A percentile compares a stretch with the other conserved stretches of the same genome.
These are phyloP conservation scores for Heterocephalus glaber DNA, from an alignment of 2,113 vertebrate species.

Conservation along the genomic window DNA sequence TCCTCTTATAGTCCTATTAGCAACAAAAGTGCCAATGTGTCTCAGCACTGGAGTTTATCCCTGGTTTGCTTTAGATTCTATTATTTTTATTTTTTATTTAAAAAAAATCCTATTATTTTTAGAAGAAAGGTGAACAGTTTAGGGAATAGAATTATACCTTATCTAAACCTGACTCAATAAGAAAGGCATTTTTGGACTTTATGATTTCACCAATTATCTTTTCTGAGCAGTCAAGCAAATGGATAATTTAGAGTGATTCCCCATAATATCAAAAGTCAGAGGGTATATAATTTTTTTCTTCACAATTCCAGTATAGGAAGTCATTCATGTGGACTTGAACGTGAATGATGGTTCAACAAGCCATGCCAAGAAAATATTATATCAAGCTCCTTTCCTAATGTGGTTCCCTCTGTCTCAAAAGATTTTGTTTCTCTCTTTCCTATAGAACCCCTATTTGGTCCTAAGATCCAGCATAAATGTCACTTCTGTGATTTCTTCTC, in stretches of 20 bases:
- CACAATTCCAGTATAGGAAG: not conserved
- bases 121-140: constrained; percentile 9
- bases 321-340: not conserved
- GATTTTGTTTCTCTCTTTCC: not conserved
- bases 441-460: not conserved
- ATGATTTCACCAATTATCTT: not conserved
- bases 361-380: not conserved
- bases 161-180: not conserved
- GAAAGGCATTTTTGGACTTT: not conserved
- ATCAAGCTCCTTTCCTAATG: not conserved
- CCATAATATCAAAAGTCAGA: not conserved
- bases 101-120: not conserved
- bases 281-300: not conserved
- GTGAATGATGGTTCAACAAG: not conserved
- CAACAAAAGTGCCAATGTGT: not conserved
- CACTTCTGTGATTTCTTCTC: not conserved
- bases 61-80: not conserved
- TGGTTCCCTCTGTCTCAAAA: not conserved
- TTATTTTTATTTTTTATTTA: not conserved
- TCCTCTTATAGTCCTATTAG: not conserved
- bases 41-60: not conserved
- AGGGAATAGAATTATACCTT: not conserved
- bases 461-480: not conserved
- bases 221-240: not conserved
- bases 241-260: not conserved